These are phyloP conservation scores for Triops longicaudatus DNA, from an alignment of 1,140 invertebrate genomes.

Conservation along the genomic window DNA sequence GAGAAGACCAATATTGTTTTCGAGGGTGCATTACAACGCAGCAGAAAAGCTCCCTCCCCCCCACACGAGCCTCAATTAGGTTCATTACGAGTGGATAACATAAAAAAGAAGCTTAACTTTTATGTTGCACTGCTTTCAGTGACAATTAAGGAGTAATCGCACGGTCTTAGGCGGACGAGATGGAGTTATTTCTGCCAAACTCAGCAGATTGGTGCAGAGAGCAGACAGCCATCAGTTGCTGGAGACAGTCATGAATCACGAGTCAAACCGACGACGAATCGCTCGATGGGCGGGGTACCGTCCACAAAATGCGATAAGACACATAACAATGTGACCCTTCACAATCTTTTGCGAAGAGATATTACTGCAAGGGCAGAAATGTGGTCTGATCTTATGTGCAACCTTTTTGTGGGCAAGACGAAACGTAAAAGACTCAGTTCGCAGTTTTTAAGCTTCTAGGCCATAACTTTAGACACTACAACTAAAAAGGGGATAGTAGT, in stretches of 20 bases:
- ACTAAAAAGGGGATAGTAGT: no score
- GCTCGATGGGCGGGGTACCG: background rate
- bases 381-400: background rate
- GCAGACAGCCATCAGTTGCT: background rate
- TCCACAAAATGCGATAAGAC: background rate
- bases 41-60: background rate
- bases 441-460: no score
- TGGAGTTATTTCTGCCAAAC: background rate
- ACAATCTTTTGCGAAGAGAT: background rate
- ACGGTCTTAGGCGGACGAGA: background rate
- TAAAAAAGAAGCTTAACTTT: background rate
- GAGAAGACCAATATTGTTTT: background rate
- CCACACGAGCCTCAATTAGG: background rate
- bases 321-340: background rate
- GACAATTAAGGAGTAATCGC: background rate
- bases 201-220: background rate
- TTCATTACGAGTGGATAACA: background rate
- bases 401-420: background rate
- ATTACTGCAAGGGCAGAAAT: background rate
- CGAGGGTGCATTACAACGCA: background rate
- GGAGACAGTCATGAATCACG: background rate
- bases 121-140: background rate
- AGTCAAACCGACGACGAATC: background rate
- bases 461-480: no score
- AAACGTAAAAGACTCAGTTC: no score